Percentiles rank a stretch among this genome's conserved stretches.
phyloP scores from a whole-genome alignment of 2,888 invertebrate species.

The Gisinianus flammeolus region DNA sequence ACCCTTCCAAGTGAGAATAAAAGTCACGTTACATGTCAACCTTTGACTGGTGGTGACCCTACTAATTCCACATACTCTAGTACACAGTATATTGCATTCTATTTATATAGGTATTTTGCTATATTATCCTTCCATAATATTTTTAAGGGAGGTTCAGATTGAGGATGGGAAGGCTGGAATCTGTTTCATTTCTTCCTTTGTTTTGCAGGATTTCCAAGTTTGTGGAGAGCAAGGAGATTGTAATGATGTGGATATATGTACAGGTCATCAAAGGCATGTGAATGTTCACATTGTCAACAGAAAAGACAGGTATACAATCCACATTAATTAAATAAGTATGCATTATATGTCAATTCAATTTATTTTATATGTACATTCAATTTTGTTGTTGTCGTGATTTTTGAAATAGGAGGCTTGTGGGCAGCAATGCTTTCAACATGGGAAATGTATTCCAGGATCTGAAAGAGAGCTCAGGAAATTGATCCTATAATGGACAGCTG shows the following conservation, averaged over 20 bases:
- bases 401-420: slow-evolving; percentile 40
- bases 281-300: slow-evolving; percentile 48
- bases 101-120: background rate
- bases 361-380: no score
- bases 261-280: slow-evolving; percentile 57
- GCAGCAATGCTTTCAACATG: slow-evolving; percentile 47
- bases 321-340: no score
- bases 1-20: slow-evolving; percentile 49
- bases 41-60: background rate
- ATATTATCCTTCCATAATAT: no score
- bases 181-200: no score
- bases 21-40: slow-evolving; percentile 44
- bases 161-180: no score
- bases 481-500: no score
- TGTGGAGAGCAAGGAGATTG: background rate
- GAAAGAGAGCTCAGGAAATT: slow-evolving; percentile 58
- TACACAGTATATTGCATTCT: background rate
- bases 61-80: background rate
- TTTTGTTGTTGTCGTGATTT: no score
- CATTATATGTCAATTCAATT: no score
- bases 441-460: slow-evolving; percentile 57
- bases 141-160: no score
- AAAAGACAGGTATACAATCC: slow-evolving; percentile 35
- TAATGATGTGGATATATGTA: slow-evolving; percentile 49
- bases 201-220: slow-evolving; percentile 24